Evolutionary conservation across 2,113 vertebrate genomes (phyloP), one percentile per base, ranked within the genome.

Genomic region (Megalops atlanticus): DNA sequence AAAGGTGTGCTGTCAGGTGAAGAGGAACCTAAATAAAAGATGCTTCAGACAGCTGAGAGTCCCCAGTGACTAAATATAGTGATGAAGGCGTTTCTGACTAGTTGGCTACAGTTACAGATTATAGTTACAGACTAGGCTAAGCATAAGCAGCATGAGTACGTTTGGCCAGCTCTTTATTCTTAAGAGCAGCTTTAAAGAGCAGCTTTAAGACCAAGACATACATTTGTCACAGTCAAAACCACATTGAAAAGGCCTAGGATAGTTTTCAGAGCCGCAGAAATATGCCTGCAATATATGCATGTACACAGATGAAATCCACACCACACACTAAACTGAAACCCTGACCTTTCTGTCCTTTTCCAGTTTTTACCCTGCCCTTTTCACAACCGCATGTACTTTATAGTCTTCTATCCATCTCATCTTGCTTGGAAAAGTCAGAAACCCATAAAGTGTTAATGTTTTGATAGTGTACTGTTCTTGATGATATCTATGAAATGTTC

Each of bases 21-120:
- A 64, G n/a, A 31, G 58, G 58, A 64, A 64, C 31, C 24, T 64
- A 64, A 64, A 64, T 64, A 64, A 64, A 64, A 64, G n/a, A 74
- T 43, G 72, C 18, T 74, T n/a, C 27, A 74, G 39, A 74, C 38
- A n/a, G 72, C 21, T 15, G 72, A 35, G 39, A 41, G 39, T 41
- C 72, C 41, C 72, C 40, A 39, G 41, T 43, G 39, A 27, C 72
- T 74, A 3, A 3, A 39, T 39, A 21, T 38, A 71, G 35, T 27
- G 72, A 43, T 38, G n/a, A 74, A n/a, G 72, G 39, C 39, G 11
- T 43, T 74, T n/a, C 72, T 74, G 72, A 15, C 7, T 74, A 11
- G 3, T n/a, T 74, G 38, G n/a, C n/a, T n/a, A n/a, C n/a, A n/a
- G n/a, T n/a, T n/a, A n/a, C n/a, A n/a, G n/a, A n/a, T n/a, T n/a